Base-by-base conservation (phyloP, 1,140 invertebrate species). In the Periplaneta americana region DNA sequence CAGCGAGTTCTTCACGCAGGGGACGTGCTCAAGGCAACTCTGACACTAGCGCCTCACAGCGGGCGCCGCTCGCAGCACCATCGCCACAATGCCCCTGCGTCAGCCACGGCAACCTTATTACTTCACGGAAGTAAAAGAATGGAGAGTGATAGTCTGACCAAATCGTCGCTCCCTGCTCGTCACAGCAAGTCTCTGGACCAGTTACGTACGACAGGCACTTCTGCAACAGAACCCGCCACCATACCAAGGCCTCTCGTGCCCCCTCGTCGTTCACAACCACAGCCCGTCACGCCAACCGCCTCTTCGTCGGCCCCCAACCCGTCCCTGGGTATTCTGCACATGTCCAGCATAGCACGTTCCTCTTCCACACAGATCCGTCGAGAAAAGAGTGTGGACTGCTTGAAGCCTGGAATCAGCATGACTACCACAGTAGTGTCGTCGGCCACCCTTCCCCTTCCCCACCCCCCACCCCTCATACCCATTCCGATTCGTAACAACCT, bases 161-260 rank as follows among this genome's bases (percentile, higher is more conserved):
- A 82, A 36, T 83, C 82, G 9, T 91, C 90, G 1, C 85, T 94
- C 35, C 93, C 93, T 8, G 92, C 94, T 1, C 88, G 94, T 76
- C 94, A 96, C 86, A 95, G 94, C 85, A 96, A 95, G 85, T 95
- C 94, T 0, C 85, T 96, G 57, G 95, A 96, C 86, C 94, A 96
- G 84, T 85, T 96, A 37, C 75, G 75, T 33, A 81, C 81, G 28
- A 81, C 81, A 9, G 81, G 76, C 33, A 22, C 15, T 32, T 34
- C 81, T 35, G 28, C 75, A 33, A 76, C 78, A 74, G 79, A 80
- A 37, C 80, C 80, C 17, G 34, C 66, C 8, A 32, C 74, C 4
- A 80, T 80, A 15, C 80, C 66, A n/a, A 66, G 88, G 87, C 88
- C 88, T 87, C 87, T 90, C 86, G 87, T 88, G 86, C 88, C 88